Evolutionary conservation across 1,140 invertebrate genomes (phyloP).

Genomic region (Bombus cullumanus): DNA sequence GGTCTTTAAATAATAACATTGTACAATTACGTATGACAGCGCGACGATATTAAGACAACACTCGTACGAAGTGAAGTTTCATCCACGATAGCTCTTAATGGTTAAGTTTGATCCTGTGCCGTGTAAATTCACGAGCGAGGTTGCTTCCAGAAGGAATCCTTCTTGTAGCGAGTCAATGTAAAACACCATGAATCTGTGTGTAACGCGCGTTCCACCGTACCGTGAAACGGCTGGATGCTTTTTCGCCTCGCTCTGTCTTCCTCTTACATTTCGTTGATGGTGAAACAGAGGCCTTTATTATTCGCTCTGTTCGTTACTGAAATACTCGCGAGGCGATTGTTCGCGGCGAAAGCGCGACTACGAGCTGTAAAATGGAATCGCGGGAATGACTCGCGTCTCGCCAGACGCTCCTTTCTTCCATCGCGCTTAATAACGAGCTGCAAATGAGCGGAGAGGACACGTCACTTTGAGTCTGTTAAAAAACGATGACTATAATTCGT

Average conservation of each 20-base stretch:
- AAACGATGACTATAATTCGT: not conserved
- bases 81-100: too few relatives aligned
- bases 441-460: not conserved
- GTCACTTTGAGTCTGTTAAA: not conserved
- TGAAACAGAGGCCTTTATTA: conserved; percentile 7
- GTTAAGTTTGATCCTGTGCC: not conserved
- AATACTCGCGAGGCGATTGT: conserved; percentile 32
- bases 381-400: conserved; percentile 5
- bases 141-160: not conserved
- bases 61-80: too few relatives aligned
- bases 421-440: conserved; percentile 16
- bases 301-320: conserved; percentile 27
- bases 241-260: too few relatives aligned
- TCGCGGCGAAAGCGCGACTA: not conserved
- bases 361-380: conserved; percentile 15
- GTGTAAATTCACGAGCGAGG: not conserved
- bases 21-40: too few relatives aligned
- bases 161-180: not conserved
- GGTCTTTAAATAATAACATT: too few relatives aligned
- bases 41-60: too few relatives aligned
- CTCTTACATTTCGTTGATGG: not conserved
- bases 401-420: conserved; percentile 15
- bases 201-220: not conserved
- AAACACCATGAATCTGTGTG: not conserved
- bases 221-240: not conserved